phyloP scores from a whole-genome alignment of 2,888 invertebrate genomes.

The Arrhopalites spinosus region DNA sequence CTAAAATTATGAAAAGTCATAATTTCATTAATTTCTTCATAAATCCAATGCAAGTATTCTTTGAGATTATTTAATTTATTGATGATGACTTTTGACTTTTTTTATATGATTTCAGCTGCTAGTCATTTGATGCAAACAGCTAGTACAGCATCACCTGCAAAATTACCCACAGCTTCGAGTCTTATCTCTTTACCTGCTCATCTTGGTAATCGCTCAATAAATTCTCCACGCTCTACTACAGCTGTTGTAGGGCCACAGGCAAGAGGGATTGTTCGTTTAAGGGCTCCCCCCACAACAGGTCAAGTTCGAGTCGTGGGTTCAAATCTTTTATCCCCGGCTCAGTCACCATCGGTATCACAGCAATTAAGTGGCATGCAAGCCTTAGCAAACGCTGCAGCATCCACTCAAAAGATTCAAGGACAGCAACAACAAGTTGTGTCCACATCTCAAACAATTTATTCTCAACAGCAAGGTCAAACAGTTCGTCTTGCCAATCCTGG shows the following conservation, averaged over 20 bases:
- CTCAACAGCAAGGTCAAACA: slow-evolving; percentile 61
- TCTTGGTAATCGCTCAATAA: slow-evolving; percentile 23
- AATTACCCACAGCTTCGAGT: slow-evolving; percentile 49
- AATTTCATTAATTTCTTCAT: too few species aligned
- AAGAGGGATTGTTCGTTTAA: neutral
- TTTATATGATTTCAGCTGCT: slow-evolving; percentile 56
- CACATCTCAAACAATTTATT: slow-evolving; percentile 60
- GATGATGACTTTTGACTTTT: too few species aligned
- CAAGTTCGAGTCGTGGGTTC: slow-evolving; percentile 19
- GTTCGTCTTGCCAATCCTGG: slow-evolving; percentile 62
- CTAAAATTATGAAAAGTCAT: too few species aligned
- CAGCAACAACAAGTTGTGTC: slow-evolving; percentile 45
- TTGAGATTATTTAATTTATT: too few species aligned
- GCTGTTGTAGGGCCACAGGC: slow-evolving; percentile 33
- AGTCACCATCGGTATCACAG: slow-evolving; percentile 41
- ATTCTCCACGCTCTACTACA: slow-evolving; percentile 42
- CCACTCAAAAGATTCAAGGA: slow-evolving; percentile 67
- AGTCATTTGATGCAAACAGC: slow-evolving; percentile 58
- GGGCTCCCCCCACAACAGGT: slow-evolving; percentile 20
- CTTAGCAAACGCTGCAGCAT: slow-evolving; percentile 67
- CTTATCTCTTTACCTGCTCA: slow-evolving; percentile 36
- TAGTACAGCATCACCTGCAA: slow-evolving; percentile 43
- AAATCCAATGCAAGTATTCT: too few species aligned
- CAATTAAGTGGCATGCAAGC: slow-evolving; percentile 71
- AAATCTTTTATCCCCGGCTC: neutral